phyloP scores from a whole-genome alignment of 92 coral and sea anemone genomes.

The Porites divaricata region DNA sequence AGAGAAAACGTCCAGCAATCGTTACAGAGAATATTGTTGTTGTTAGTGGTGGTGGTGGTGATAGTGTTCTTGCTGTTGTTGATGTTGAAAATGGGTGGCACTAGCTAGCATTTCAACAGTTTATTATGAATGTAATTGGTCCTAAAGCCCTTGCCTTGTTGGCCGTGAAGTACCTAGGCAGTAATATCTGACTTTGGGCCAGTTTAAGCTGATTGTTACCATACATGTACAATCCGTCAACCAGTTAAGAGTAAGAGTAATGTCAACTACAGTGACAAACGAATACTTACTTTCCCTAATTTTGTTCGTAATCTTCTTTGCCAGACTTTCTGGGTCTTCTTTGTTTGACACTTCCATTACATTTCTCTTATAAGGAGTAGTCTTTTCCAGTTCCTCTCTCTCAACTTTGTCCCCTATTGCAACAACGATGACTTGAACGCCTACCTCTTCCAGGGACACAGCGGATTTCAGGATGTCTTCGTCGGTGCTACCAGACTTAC shows the following conservation, averaged over 20 bases:
- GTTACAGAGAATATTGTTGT: not conserved
- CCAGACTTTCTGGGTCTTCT: conserved; percentile 57
- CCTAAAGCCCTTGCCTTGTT: no score
- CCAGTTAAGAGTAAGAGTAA: no score
- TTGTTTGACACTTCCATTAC: conserved; percentile 62
- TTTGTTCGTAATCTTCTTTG: conserved; percentile 66
- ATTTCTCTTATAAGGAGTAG: conserved; percentile 50
- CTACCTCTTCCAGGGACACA: conserved; percentile 37
- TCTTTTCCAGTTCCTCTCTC: conserved; percentile 50
- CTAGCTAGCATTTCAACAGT: no score
- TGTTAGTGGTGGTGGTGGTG: no score
- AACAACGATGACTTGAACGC: conserved; percentile 65
- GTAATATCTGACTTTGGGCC: no score
- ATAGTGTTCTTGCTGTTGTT: no score
- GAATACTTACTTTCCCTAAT: conserved; percentile 64
- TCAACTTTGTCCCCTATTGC: conserved; percentile 62
- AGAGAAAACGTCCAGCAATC: not conserved
- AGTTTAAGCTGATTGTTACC: no score
- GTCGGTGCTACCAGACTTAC: conserved; percentile 24
- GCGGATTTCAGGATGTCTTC: conserved; percentile 34
- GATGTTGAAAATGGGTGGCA: no score
- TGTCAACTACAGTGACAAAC: not conserved
- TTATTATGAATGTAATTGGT: no score
- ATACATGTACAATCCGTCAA: no score
- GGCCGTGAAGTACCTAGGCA: no score